These are phyloP conservation scores for Parazoanthus darwini DNA, from an alignment of 92 coral and sea anemone species.

Conservation along the genomic window DNA sequence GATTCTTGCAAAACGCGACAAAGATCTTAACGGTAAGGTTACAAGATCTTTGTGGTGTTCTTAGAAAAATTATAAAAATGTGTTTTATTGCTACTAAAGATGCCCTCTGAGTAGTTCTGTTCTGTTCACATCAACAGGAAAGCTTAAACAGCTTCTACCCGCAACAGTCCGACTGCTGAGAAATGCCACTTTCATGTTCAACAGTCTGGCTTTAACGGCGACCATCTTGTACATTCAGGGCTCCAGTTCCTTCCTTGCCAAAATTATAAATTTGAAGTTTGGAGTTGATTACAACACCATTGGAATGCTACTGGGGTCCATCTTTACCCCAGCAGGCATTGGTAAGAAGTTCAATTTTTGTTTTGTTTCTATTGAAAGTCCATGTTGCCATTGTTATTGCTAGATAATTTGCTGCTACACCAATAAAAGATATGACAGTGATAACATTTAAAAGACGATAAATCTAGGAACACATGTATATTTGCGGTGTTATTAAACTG, in stretches of 20 bases:
- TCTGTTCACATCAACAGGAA: conserved; percentile 8
- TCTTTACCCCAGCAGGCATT: conserved; percentile 22
- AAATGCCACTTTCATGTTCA: conserved; percentile 67
- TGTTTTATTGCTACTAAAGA: too few species aligned
- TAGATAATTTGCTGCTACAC: too few species aligned
- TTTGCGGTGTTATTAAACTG: too few species aligned
- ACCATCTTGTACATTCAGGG: conserved; percentile 56
- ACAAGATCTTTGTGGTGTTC: too few species aligned
- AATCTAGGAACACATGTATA: too few species aligned
- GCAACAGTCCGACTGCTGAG: conserved; percentile 61
- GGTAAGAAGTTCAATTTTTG: neutral
- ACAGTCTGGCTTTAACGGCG: conserved; percentile 61
- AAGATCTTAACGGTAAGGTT: too few species aligned
- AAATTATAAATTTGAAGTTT: conserved; percentile 54
- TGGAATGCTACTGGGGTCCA: conserved; percentile 12
- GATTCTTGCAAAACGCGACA: too few species aligned
- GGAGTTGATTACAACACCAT: conserved; percentile 48
- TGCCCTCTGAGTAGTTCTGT: neutral
- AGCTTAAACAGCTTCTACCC: conserved; percentile 49
- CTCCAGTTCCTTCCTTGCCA: conserved; percentile 63
- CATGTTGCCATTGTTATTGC: too few species aligned
- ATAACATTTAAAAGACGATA: too few species aligned
- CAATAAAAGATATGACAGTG: too few species aligned
- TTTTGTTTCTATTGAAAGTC: too few species aligned
- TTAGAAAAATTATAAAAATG: too few species aligned